These are phyloP conservation scores for Prenolepis imparis DNA, from an alignment of 2,888 invertebrate species.

Conservation along the genomic window DNA sequence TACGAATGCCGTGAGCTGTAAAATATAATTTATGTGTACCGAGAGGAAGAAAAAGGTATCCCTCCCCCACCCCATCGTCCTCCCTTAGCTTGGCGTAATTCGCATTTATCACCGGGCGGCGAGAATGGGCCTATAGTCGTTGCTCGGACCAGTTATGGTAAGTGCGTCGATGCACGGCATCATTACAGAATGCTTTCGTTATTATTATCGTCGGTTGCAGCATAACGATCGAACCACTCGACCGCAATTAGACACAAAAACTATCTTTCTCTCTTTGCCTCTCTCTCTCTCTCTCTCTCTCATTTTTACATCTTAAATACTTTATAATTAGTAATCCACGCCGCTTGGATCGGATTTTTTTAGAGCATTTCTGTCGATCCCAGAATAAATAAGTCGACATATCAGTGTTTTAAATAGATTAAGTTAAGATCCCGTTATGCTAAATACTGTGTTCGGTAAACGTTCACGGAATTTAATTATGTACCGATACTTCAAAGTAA, in stretches of 20 bases:
- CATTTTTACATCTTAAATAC: not conserved
- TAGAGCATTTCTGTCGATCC: not conserved
- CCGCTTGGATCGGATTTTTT: conserved; percentile 12
- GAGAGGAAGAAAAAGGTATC: conserved; percentile 16
- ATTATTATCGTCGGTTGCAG: conserved; percentile 49
- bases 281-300: conserved; percentile 46
- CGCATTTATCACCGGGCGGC: conserved; percentile 2
- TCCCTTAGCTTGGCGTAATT: not conserved
- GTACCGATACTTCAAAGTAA: not conserved
- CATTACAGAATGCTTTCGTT: conserved; percentile 46
- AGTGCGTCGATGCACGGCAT: conserved; percentile 35
- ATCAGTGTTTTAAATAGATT: not conserved
- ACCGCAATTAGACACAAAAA: conserved; percentile 59
- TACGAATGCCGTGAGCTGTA: conserved; percentile 21
- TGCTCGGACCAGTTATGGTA: conserved; percentile 46
- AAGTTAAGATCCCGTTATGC: conserved; percentile 6
- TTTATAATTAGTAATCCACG: not conserved
- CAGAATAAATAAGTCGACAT: not conserved
- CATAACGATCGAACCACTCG: conserved; percentile 25
- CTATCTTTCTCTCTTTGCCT: conserved; percentile 42
- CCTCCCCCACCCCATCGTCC: not conserved
- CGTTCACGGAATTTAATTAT: not conserved
- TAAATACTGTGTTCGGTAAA: not conserved
- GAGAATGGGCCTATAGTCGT: conserved; percentile 10
- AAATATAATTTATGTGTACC: conserved; percentile 31